phyloP scores from a whole-genome alignment of 1,140 invertebrate species.

The Medauroidea extradentata region DNA sequence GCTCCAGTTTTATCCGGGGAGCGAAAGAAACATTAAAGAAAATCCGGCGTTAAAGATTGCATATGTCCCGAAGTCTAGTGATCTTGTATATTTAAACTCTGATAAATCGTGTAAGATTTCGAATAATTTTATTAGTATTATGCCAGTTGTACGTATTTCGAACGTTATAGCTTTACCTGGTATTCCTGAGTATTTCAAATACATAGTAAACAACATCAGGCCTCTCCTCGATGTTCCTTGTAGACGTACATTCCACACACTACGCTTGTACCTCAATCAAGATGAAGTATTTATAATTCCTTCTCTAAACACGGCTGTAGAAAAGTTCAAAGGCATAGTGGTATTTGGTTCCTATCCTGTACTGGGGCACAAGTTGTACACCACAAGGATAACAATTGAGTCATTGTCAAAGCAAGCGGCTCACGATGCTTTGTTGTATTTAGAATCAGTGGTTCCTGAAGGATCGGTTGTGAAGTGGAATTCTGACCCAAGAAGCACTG shows the following conservation, averaged over 20 bases:
- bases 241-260: constrained; percentile 38
- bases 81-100: constrained; percentile 8
- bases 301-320: constrained; percentile 49
- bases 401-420: constrained; percentile 22
- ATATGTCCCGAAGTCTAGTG: constrained; percentile 39
- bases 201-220: constrained; percentile 48
- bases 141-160: constrained; percentile 61
- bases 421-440: constrained; percentile 25
- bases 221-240: constrained; percentile 24
- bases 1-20: constrained; percentile 40
- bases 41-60: constrained; percentile 48
- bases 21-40: constrained; percentile 18
- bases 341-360: constrained; percentile 67
- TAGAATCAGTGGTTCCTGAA: constrained; percentile 24
- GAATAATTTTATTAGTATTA: constrained; percentile 31
- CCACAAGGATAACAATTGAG: constrained; percentile 49
- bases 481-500: neutral
- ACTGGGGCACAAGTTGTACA: constrained; percentile 41
- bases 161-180: constrained; percentile 81
- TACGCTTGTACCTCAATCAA: constrained; percentile 48
- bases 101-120: neutral
- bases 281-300: constrained; percentile 55
- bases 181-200: constrained; percentile 61
- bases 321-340: constrained; percentile 49
- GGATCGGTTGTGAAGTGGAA: neutral